These are phyloP conservation scores for Antechinus flavipes DNA, from an alignment of 2,113 vertebrate species.

Conservation along the genomic window DNA sequence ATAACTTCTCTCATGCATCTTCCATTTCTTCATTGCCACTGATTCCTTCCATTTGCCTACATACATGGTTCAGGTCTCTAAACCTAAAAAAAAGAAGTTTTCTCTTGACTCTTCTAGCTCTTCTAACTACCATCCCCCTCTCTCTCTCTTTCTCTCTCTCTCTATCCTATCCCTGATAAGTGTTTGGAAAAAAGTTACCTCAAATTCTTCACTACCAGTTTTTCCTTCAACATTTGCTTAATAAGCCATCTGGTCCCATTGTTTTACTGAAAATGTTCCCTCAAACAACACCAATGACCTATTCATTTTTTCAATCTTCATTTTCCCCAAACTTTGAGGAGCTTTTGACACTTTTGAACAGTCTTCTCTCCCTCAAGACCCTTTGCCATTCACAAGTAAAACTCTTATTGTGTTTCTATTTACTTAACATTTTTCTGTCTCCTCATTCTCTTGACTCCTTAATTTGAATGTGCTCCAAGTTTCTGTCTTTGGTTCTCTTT, in stretches of 20 bases:
- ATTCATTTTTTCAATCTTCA: neutral
- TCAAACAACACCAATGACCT: neutral
- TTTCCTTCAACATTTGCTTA: neutral
- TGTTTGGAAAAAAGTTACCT: neutral
- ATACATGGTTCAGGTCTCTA: conserved; percentile 1
- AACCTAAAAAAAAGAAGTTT: conserved; percentile 1
- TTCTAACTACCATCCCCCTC: neutral
- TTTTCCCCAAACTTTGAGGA: neutral
- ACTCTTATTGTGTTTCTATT: neutral
- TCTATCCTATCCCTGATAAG: neutral
- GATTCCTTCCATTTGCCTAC: conserved; percentile 1
- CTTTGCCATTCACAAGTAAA: neutral
- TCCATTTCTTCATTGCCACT: conserved; percentile 4
- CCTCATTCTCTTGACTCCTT: neutral
- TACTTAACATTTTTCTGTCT: neutral
- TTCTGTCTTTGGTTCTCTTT: neutral
- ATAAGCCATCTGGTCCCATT: neutral
- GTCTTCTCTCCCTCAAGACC: neutral
- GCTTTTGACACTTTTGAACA: neutral
- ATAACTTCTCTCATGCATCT: neutral
- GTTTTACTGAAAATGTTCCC: neutral
- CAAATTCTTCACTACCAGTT: neutral
- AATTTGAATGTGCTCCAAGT: neutral
- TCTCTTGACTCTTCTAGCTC: neutral
- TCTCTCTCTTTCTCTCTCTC: neutral